Evolutionary conservation across 2,888 invertebrate genomes (phyloP).

Genomic region (Watsonalla cultraria): DNA sequence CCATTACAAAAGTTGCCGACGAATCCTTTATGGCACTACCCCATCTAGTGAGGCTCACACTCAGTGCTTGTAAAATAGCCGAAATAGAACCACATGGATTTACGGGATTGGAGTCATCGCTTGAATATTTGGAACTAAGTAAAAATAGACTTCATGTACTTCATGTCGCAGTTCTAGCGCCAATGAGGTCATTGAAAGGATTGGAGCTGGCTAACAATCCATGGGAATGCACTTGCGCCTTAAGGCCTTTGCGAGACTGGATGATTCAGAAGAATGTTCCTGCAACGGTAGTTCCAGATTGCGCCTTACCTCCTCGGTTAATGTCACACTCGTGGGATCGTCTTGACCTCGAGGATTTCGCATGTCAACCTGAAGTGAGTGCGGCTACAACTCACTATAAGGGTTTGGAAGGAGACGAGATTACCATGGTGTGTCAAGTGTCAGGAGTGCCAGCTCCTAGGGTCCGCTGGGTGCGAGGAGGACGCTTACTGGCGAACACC

Average conservation of each 20-base stretch:
- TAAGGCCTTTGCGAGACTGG: conserved; percentile 87
- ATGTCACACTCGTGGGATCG: conserved; percentile 85
- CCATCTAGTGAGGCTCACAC: conserved; percentile 84
- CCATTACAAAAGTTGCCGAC: conserved; percentile 83
- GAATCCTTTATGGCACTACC: conserved; percentile 83
- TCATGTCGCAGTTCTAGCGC: conserved; percentile 82
- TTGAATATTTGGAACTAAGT: conserved; percentile 88
- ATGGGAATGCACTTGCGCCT: conserved; percentile 89
- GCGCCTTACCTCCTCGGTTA: conserved; percentile 82
- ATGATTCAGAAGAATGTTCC: conserved; percentile 88
- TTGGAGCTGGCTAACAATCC: conserved; percentile 88
- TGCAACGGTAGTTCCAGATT: conserved; percentile 82
- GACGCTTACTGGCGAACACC: conserved; percentile 83
- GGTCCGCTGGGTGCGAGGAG: conserved; percentile 85
- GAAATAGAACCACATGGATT: conserved; percentile 85
- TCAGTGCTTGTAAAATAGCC: conserved; percentile 84
- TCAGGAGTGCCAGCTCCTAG: conserved; percentile 85
- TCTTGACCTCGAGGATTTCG: conserved; percentile 87
- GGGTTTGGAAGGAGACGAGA: conserved; percentile 85
- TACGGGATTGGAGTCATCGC: conserved; percentile 82
- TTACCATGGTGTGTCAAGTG: conserved; percentile 85
- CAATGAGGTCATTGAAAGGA: conserved; percentile 84
- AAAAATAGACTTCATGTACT: conserved; percentile 85
- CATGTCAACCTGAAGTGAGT: conserved; percentile 85
- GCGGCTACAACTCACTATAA: conserved; percentile 79